Evolutionary conservation across 1,140 invertebrate genomes (phyloP), one percentile per base, ranked within the genome.

Genomic region (Drosophila arawakana): DNA sequence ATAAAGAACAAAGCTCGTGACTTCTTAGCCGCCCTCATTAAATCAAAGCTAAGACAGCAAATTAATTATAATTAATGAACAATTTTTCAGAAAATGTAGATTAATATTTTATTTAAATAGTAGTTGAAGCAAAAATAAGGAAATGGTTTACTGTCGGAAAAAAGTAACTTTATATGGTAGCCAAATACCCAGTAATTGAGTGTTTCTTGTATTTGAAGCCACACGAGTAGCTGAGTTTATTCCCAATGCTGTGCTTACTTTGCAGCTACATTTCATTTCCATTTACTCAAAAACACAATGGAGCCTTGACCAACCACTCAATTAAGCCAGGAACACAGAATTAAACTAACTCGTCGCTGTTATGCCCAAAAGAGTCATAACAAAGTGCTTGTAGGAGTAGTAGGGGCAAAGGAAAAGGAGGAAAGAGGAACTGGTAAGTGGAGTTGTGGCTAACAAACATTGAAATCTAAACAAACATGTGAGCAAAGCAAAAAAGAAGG

Each of bases 331-430:
- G 54, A 83, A 77, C 62, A 72, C 80, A 52, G 76, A 88, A 88
- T 88, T 89, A 83, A 89, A 88, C 89, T 88, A 88, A 83, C 84
- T 89, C 50, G 43, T 57, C 70, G 63, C 57, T 58, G 55, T 59
- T 46, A 57, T 58, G 60, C 73, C 83, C 83, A 66, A 80, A 88
- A 83, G 83, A 89, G 77, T 75, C 84, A 73, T 88, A 89, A 77
- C 73, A 78, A 62, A 82, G 52, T 75, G 68, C 21, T 34, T 11
- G 9, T 25, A 30, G 25, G 25, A 6, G 25, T 30, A 21, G 18
- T 21, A 21, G 18, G 18, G 18, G 18, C 18, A 2, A 2, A 5
- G 6, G 25, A 39, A 9, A 10, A 39, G 37, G 8, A 9, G 9
- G 37, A 39, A 4, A 1, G 41, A 10, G 39, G 39, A 11, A n/a